Conservation (phyloP, 2,113 vertebrate species). For the Pterophyllum scalare region DNA sequence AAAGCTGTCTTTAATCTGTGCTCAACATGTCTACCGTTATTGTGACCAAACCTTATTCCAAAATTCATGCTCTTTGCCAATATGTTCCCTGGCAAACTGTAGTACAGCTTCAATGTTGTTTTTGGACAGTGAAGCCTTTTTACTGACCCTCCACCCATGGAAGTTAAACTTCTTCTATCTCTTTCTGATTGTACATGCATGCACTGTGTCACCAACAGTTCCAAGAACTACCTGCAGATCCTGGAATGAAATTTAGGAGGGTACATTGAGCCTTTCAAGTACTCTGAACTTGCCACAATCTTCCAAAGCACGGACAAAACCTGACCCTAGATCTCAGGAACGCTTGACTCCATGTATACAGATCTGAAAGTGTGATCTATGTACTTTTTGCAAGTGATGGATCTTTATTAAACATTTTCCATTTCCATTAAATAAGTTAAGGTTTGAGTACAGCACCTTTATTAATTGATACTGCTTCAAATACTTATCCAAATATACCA, state of each 20-base stretch:
- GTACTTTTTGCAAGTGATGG: neutral
- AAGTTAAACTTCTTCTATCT: neutral
- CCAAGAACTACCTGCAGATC: neutral
- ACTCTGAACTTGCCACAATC: neutral
- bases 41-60: neutral
- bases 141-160: neutral
- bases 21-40: neutral
- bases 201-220: neutral
- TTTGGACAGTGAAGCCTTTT: neutral
- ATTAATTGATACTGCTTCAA: neutral
- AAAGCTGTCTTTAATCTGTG: neutral
- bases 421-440: neutral
- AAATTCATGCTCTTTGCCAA: neutral
- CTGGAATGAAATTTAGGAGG: neutral
- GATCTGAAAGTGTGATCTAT: neutral
- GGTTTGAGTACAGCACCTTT: neutral
- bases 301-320: neutral
- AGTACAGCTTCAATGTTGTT: neutral
- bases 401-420: neutral
- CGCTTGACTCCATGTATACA: neutral
- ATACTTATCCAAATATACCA: neutral
- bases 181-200: neutral
- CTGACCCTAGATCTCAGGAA: neutral
- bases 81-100: neutral
- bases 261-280: neutral